Conservation (phyloP, 2,888 invertebrate genomes). For the Ceramica pisi region DNA sequence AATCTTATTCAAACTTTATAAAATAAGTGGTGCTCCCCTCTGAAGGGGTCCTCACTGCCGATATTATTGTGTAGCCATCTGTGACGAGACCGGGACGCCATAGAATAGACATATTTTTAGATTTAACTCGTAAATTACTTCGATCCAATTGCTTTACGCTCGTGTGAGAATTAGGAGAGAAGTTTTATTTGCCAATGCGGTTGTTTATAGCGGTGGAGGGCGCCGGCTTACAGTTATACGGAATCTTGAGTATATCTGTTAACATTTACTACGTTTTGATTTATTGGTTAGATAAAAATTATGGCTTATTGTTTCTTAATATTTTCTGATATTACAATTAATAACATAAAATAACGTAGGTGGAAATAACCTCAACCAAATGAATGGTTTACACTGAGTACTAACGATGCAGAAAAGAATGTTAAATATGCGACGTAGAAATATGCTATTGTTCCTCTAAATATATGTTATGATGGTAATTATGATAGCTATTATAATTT, state of each 20-base stretch:
- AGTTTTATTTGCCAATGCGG: conserved; percentile 86
- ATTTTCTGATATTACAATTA: conserved; percentile 28
- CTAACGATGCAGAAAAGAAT: conserved; percentile 52
- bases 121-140: conserved; percentile 90
- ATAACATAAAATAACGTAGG: conserved; percentile 15
- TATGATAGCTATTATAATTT: conserved; percentile 40
- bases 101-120: conserved; percentile 90
- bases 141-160: conserved; percentile 89
- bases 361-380: conserved; percentile 34
- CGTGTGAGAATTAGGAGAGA: conserved; percentile 86
- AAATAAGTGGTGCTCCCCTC: conserved; percentile 87
- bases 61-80: conserved; percentile 90
- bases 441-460: conserved; percentile 47
- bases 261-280: conserved; percentile 57
- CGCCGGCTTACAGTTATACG: conserved; percentile 41
- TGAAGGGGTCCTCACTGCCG: conserved; percentile 79
- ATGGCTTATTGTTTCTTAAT: conserved; percentile 50
- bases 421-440: conserved; percentile 46
- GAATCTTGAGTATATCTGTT: conserved; percentile 57
- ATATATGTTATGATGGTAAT: conserved; percentile 46
- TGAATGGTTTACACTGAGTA: conserved; percentile 49
- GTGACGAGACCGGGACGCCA: conserved; percentile 86
- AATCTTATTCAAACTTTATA: conserved; percentile 91
- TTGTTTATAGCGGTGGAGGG: conserved; percentile 77
- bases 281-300: conserved; percentile 47